These are phyloP conservation scores for Aphis gossypii DNA, from an alignment of 1,140 invertebrate genomes.

Conservation along the genomic window DNA sequence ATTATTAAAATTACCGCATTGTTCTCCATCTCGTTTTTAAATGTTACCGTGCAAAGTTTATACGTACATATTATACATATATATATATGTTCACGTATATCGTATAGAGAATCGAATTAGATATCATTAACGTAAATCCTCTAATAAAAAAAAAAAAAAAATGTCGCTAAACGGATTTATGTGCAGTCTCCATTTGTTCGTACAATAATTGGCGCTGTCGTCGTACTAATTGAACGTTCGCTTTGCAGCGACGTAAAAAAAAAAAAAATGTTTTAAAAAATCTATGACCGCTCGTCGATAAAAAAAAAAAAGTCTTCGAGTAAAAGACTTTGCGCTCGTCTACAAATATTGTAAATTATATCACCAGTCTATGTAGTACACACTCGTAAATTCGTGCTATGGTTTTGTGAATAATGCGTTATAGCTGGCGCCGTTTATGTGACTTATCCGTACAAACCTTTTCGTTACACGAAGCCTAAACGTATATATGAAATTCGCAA, in stretches of 20 bases:
- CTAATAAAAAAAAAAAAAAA: not conserved
- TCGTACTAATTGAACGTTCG: not conserved
- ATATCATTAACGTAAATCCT: not conserved
- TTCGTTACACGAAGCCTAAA: not conserved
- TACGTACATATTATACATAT: not conserved
- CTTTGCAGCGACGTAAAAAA: not conserved
- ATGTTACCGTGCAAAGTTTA: not conserved
- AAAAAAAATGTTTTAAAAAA: not conserved
- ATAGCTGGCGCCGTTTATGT: not conserved
- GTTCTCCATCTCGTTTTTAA: not conserved
- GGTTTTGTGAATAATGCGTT: not conserved
- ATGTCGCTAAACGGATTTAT: not conserved
- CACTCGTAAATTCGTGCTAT: not conserved
- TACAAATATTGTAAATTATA: not conserved
- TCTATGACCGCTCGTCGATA: not conserved
- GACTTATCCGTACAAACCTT: not conserved
- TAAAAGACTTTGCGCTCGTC: not conserved
- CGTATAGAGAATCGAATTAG: not conserved
- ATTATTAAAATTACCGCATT: slow-evolving; percentile 28
- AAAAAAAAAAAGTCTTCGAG: not conserved
- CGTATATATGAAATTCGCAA: not conserved
- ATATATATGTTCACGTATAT: too few relatives aligned
- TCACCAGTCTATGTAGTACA: too few relatives aligned
- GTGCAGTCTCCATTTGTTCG: not conserved
- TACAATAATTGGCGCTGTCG: not conserved